Conservation (phyloP, 2,888 invertebrate genomes). For the Acanthosepion pharaonis region DNA sequence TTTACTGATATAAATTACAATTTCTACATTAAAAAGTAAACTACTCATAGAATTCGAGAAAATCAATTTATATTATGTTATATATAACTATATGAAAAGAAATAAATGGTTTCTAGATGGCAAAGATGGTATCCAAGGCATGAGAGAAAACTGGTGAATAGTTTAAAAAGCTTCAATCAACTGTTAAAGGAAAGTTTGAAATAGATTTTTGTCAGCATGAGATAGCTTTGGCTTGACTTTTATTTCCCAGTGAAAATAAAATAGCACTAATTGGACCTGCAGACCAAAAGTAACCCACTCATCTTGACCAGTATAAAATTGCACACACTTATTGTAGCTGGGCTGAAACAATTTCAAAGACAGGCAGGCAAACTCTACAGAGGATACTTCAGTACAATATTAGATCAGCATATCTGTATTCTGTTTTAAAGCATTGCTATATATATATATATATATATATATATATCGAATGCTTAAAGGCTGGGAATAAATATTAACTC, state of each 20-base stretch:
- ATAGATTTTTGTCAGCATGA: slow-evolving; percentile 33
- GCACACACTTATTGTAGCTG: slow-evolving; percentile 15
- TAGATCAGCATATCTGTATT: neutral
- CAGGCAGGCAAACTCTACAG: slow-evolving; percentile 33
- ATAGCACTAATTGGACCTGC: slow-evolving; percentile 40
- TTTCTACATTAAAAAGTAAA: too few species aligned
- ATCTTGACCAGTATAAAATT: slow-evolving; percentile 37
- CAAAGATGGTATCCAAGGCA: too few species aligned
- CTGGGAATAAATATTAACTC: neutral
- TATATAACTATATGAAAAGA: too few species aligned
- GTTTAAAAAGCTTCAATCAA: too few species aligned
- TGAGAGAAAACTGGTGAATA: too few species aligned
- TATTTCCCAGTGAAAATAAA: neutral
- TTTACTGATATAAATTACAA: neutral
- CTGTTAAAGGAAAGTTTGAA: neutral
- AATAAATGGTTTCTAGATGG: too few species aligned
- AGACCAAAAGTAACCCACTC: slow-evolving; percentile 10
- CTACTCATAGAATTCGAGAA: too few species aligned
- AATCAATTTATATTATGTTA: too few species aligned
- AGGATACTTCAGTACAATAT: slow-evolving; percentile 13
- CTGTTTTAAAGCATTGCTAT: neutral
- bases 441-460: slow-evolving; percentile 39
- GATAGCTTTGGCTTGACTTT: neutral
- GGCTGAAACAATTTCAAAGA: slow-evolving; percentile 45
- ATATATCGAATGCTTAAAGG: neutral